A percentile compares a stretch with the other conserved stretches of the same genome.
Evolutionary conservation across 2,797 vertebrate genomes (phyloP).

Genomic region (Gadopsis bispinosus): DNA sequence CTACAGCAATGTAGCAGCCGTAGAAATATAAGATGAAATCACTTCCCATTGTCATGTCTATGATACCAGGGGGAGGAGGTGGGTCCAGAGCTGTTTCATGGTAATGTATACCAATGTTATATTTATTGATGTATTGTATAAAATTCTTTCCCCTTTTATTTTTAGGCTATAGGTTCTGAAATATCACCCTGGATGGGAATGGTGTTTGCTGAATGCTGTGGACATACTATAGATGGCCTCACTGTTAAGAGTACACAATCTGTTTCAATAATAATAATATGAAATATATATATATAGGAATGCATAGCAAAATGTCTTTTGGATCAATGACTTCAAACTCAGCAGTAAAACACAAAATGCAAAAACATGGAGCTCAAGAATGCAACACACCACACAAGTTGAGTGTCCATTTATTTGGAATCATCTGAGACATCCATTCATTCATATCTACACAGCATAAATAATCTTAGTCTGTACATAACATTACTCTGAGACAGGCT

Average conservation of each 20-base stretch:
- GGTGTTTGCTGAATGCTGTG: neutral
- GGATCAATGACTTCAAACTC: neutral
- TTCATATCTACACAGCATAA: constrained; percentile 78
- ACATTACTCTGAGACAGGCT: constrained; percentile 38
- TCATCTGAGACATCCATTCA: constrained; percentile 49
- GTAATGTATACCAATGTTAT: too few species aligned
- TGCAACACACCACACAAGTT: neutral
- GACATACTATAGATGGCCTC: too few species aligned
- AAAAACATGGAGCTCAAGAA: neutral
- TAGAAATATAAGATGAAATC: neutral
- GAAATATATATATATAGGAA: neutral
- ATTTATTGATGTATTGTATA: too few species aligned
- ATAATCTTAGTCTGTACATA: constrained; percentile 72
- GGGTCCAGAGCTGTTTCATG: too few species aligned
- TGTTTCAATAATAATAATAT: neutral
- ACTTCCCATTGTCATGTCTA: neutral
- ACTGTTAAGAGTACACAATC: neutral
- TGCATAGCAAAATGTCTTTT: neutral
- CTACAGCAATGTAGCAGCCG: neutral
- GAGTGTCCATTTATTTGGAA: constrained; percentile 73
- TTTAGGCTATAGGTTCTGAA: too few species aligned
- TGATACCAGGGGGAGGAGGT: too few species aligned
- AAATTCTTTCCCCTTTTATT: too few species aligned
- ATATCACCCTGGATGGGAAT: too few species aligned
- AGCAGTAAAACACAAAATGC: too few species aligned